phyloP scores from a whole-genome alignment of 2,888 invertebrate species.

The Acholoe squamosa region DNA sequence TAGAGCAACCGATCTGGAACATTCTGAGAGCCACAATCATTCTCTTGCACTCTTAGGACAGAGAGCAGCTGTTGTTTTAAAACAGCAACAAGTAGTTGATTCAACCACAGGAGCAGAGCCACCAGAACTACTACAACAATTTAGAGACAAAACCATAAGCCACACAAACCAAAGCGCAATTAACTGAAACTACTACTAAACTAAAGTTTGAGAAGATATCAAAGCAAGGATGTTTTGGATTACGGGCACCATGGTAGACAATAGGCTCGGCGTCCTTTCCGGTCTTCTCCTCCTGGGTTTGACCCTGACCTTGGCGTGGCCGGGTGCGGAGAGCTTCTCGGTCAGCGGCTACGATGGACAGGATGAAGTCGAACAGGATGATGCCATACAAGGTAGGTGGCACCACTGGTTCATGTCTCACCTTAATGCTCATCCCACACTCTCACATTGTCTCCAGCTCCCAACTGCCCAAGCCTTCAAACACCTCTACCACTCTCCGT shows the following conservation, averaged over 20 bases:
- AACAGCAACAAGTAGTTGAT: no score
- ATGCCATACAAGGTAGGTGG: not conserved
- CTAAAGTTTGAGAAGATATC: not conserved
- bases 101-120: no score
- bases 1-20: not conserved
- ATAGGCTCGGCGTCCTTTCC: not conserved
- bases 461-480: no score
- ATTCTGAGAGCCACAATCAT: not conserved
- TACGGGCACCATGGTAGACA: conserved; percentile 8
- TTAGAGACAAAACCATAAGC: not conserved
- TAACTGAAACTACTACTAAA: no score
- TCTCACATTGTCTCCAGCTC: not conserved
- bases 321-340: conserved; percentile 13
- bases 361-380: conserved; percentile 12
- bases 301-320: conserved; percentile 34
- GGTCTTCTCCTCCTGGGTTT: not conserved
- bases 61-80: not conserved
- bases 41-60: no score
- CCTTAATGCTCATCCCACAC: not conserved
- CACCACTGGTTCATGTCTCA: not conserved
- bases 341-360: conserved; percentile 33
- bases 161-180: not conserved
- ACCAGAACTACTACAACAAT: not conserved
- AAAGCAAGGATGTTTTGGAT: not conserved
- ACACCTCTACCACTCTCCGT: no score